Evolutionary conservation across 1,140 invertebrate species (phyloP), one percentile per base, ranked within the genome.

Genomic region (Bradysia coprophila): DNA sequence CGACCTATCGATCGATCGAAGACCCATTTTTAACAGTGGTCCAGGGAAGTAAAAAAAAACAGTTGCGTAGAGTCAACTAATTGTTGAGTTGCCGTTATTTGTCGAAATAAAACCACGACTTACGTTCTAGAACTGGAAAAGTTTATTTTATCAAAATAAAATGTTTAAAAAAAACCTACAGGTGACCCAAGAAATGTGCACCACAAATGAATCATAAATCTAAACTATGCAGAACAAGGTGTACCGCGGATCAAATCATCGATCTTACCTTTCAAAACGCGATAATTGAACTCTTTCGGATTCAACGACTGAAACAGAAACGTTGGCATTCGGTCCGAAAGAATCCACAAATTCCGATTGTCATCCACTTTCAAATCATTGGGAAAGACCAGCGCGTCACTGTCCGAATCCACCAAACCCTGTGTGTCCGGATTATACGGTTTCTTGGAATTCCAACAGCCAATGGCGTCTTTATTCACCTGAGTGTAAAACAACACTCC

Each of bases 401-500:
- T 62, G 50, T 82, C 76, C 45, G 65, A 67, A 41, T 72, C 69
- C 6, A 83, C 57, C 2, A 78, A 60, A 2, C 71, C 73, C 43
- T 81, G 67, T 50, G 72, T 79, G 31, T 81, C 72, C 1, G 72
- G 63, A 33, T 64, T 72, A 42, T 78, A 69, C 0, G 72, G 65
- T 43, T 67, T 69, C 18, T 70, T 68, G 0, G 69, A 68, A 50
- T 82, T 80, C 80, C 80, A 82, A 51, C 80, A 84, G 5, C 73
- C 77, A 4, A 76, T 58, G 34, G 54, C 57, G 39, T 61, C 58
- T 21, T 61, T 59, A 52, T 75, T 74, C 21, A 81, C 69, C 53
- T 82, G 72, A 8, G 78, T 76, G 51, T 83, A 86, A 53, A 86
- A 80, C 2, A 84, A 62, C 9, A 82, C 74, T 8, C 71, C 73